Evolutionary conservation across 2,113 vertebrate genomes (phyloP).

Genomic region (Panthera tigris): DNA sequence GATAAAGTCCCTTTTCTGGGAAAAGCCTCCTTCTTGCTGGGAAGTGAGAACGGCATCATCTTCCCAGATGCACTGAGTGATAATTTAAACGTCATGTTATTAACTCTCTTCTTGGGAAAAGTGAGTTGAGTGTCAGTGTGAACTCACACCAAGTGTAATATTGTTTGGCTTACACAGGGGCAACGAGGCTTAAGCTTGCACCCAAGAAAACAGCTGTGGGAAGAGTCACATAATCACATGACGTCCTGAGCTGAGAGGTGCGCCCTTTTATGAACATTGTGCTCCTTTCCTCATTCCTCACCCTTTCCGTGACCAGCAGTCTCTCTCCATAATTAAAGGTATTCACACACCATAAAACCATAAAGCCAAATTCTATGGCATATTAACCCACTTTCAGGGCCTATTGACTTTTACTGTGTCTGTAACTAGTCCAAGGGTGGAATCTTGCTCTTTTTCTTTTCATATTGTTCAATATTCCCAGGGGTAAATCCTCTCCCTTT

Average conservation of each 20-base stretch:
- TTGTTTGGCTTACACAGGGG: neutral
- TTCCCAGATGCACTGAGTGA: neutral
- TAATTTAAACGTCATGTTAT: neutral
- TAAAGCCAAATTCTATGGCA: neutral
- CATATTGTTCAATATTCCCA: neutral
- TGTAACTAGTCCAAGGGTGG: neutral
- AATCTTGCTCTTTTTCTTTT: neutral
- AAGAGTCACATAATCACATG: neutral
- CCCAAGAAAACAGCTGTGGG: neutral
- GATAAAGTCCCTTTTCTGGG: neutral
- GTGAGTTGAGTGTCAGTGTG: neutral
- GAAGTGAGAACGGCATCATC: neutral
- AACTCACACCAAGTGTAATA: neutral
- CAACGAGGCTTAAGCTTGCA: neutral
- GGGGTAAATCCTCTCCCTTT: neutral
- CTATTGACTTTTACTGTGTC: neutral
- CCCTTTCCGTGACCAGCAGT: neutral
- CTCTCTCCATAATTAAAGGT: neutral
- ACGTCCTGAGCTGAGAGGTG: neutral
- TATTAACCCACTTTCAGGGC: conserved; percentile 13
- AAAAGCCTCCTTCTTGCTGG: neutral
- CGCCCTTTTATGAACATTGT: neutral
- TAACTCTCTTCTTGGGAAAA: neutral
- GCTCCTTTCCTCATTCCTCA: neutral
- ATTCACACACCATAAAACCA: neutral